Percentiles rank a stretch among this genome's conserved stretches.
Conservation (phyloP, 2,113 vertebrate species). For the Stigmatopora argus region DNA sequence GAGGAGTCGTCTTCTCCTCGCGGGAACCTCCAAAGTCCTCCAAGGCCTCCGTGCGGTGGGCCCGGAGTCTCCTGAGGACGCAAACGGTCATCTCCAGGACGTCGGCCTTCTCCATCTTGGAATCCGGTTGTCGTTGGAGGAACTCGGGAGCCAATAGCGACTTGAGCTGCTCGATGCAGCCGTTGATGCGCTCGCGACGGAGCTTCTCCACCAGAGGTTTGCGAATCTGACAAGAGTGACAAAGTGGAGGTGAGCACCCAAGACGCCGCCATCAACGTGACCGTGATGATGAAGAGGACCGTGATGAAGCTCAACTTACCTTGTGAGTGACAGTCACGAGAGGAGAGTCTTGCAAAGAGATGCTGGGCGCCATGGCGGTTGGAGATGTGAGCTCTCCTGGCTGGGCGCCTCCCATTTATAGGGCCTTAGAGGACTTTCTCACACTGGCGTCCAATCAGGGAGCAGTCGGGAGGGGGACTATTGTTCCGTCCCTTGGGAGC, state of each 20-base stretch:
- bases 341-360: constrained; percentile 44
- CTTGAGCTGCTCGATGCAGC: constrained; percentile 61
- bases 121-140: constrained; percentile 59
- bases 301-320: constrained; percentile 27
- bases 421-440: constrained; percentile 56
- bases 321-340: constrained; percentile 44
- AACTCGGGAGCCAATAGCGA: constrained; percentile 55
- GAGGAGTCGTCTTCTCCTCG: constrained; percentile 25
- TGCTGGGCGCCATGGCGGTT: constrained; percentile 32
- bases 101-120: constrained; percentile 68
- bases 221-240: constrained; percentile 43
- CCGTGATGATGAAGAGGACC: too few relatives aligned
- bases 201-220: constrained; percentile 64
- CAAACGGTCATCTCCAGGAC: constrained; percentile 61
- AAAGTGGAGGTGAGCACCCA: background rate
- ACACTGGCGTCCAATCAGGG: constrained; percentile 57
- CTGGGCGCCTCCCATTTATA: constrained; percentile 54
- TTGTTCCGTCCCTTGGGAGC: constrained; percentile 44
- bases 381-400: constrained; percentile 42
- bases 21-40: constrained; percentile 38
- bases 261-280: too few relatives aligned
- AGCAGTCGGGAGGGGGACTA: constrained; percentile 28
- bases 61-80: constrained; percentile 39
- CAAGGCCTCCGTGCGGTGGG: constrained; percentile 27
- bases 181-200: constrained; percentile 59